Conservation (phyloP, 2,113 vertebrate genomes). For the Paradoxurus hermaphroditus region DNA sequence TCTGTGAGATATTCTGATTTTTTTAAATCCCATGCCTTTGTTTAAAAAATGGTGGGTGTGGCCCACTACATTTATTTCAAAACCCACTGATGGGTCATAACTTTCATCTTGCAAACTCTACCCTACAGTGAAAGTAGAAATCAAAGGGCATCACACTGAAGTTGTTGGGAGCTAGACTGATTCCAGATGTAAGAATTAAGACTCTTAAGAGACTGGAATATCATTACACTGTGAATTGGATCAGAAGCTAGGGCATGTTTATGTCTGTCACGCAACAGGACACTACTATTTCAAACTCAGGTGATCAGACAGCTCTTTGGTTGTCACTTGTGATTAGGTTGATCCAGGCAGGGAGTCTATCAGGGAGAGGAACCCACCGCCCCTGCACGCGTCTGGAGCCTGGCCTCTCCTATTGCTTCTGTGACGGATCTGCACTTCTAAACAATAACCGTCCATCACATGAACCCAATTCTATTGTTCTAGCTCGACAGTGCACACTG, state of each 20-base stretch:
- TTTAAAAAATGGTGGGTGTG: slow-evolving; percentile 18
- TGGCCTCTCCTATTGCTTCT: not conserved
- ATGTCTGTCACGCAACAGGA: not conserved
- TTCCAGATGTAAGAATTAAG: slow-evolving; percentile 5
- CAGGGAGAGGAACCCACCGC: not conserved
- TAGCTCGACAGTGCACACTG: not conserved
- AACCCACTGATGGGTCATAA: not conserved
- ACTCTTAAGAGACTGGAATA: not conserved
- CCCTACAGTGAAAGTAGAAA: not conserved
- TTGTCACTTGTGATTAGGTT: slow-evolving; percentile 17
- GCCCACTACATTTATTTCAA: slow-evolving; percentile 46
- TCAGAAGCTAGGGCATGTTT: slow-evolving; percentile 22
- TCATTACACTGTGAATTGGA: not conserved
- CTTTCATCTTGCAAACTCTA: slow-evolving; percentile 50
- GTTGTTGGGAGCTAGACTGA: not conserved
- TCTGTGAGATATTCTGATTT: not conserved
- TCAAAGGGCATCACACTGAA: slow-evolving; percentile 20
- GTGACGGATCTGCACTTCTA: slow-evolving; percentile 12
- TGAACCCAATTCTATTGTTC: slow-evolving; percentile 32
- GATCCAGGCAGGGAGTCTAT: not conserved
- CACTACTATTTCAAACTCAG: not conserved
- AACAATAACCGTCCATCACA: slow-evolving; percentile 30
- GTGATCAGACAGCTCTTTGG: not conserved
- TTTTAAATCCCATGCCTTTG: slow-evolving; percentile 37
- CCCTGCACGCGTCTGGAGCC: not conserved